Evolutionary conservation across 2,113 vertebrate species (phyloP).

Genomic region (Solenodon paradoxus): DNA sequence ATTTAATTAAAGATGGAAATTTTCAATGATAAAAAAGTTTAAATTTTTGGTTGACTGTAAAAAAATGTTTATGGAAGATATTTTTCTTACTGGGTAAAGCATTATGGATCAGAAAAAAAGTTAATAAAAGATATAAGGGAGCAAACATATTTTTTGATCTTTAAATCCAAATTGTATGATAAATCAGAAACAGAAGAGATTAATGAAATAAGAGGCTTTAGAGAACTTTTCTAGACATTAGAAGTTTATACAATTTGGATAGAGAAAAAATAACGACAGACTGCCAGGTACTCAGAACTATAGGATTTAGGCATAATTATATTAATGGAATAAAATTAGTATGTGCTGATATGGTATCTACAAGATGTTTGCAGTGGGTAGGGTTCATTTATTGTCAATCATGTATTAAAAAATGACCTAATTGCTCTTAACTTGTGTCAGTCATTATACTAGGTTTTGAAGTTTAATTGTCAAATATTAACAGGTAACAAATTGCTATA

Average conservation of each 20-base stretch:
- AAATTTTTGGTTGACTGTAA: background rate
- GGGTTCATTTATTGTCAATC: background rate
- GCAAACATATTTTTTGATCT: background rate
- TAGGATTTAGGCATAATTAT: background rate
- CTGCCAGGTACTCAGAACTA: background rate
- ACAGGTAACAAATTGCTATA: background rate
- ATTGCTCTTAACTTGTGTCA: background rate
- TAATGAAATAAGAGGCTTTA: background rate
- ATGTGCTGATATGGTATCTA: background rate
- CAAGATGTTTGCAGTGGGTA: background rate
- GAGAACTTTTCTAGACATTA: background rate
- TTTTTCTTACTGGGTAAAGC: background rate
- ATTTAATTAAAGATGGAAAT: background rate
- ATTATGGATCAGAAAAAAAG: slow-evolving; percentile 21
- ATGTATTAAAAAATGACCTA: background rate
- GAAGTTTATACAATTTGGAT: background rate
- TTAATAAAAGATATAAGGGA: background rate
- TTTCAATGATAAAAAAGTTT: background rate
- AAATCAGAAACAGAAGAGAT: background rate
- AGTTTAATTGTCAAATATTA: background rate
- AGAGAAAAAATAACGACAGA: too few species aligned
- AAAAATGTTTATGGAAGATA: background rate
- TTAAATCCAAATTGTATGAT: background rate
- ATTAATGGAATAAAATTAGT: background rate
- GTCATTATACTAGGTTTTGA: background rate